phyloP scores from a whole-genome alignment of 2,113 vertebrate species.

The Propithecus coquereli region DNA sequence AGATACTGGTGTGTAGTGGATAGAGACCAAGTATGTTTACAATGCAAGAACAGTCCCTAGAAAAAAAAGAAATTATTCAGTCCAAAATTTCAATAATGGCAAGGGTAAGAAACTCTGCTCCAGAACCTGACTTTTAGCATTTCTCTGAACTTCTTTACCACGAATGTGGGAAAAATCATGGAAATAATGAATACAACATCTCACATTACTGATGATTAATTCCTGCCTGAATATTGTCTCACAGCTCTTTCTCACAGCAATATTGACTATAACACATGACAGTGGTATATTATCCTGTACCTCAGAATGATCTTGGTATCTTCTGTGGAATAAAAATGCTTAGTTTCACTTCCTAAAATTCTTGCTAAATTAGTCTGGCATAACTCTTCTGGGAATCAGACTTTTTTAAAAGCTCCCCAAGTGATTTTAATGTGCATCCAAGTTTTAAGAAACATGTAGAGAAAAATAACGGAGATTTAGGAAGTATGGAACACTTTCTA shows the following conservation, averaged over 20 bases:
- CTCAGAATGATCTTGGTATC: not conserved
- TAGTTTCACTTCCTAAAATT: not conserved
- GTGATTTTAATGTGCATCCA: not conserved
- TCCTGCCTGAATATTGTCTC: not conserved
- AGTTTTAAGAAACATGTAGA: slow-evolving; percentile 12
- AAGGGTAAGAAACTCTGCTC: not conserved
- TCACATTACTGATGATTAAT: slow-evolving; percentile 33
- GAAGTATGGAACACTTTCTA: not conserved
- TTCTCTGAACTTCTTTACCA: not conserved
- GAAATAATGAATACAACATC: slow-evolving; percentile 5
- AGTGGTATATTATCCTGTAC: not conserved
- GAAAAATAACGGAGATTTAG: slow-evolving; percentile 42
- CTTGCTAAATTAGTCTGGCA: slow-evolving; percentile 32
- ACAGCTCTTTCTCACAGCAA: slow-evolving; percentile 25
- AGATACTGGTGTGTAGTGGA: not conserved
- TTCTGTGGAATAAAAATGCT: not conserved
- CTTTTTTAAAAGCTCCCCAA: slow-evolving; percentile 18
- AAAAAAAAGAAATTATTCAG: not conserved
- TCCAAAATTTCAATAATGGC: not conserved
- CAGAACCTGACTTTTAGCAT: not conserved
- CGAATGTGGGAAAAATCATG: slow-evolving; percentile 1
- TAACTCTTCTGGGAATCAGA: not conserved
- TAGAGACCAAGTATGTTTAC: not conserved
- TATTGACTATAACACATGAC: not conserved
- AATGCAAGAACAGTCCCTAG: not conserved